A percentile compares a stretch with the other conserved stretches of the same genome.
Conservation (phyloP, 2,113 vertebrate genomes). For the Euleptes europaea region DNA sequence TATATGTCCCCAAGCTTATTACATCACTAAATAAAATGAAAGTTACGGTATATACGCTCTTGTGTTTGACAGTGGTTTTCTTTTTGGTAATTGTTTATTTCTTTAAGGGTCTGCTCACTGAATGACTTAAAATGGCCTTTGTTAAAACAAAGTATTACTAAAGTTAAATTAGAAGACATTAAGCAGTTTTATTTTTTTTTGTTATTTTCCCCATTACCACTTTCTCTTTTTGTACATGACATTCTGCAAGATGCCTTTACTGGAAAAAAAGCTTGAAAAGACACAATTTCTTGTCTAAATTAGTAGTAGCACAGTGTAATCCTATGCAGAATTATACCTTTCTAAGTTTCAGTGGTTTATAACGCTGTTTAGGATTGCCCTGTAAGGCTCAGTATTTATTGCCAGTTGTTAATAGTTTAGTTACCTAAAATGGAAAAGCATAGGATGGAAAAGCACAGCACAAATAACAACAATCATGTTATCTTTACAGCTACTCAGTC, state of each 20-base stretch:
- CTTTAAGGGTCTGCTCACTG: constrained; percentile 65
- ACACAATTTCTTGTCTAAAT: background rate
- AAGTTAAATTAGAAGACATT: constrained; percentile 49
- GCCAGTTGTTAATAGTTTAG: background rate
- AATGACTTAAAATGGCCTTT: constrained; percentile 54
- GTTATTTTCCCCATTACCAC: background rate
- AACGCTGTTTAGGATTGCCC: too few relatives aligned
- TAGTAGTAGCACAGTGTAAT: background rate
- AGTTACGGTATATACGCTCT: constrained; percentile 58
- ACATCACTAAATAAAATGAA: constrained; percentile 75
- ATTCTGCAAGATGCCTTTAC: background rate
- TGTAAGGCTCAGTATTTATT: background rate
- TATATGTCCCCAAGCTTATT: constrained; percentile 75
- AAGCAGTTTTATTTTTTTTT: constrained; percentile 34
- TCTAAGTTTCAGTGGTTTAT: too few relatives aligned
- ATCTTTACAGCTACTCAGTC: background rate
- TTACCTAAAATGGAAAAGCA: background rate
- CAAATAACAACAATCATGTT: background rate
- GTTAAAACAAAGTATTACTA: constrained; percentile 56
- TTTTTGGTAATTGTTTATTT: constrained; percentile 74
- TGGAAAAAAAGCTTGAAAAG: background rate
- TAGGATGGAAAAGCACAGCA: background rate
- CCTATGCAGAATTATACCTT: too few relatives aligned
- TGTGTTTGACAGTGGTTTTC: constrained; percentile 45
- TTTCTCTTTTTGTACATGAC: background rate